Evolutionary conservation across 2,888 invertebrate species (phyloP).

Genomic region (Morpho deidamia): DNA sequence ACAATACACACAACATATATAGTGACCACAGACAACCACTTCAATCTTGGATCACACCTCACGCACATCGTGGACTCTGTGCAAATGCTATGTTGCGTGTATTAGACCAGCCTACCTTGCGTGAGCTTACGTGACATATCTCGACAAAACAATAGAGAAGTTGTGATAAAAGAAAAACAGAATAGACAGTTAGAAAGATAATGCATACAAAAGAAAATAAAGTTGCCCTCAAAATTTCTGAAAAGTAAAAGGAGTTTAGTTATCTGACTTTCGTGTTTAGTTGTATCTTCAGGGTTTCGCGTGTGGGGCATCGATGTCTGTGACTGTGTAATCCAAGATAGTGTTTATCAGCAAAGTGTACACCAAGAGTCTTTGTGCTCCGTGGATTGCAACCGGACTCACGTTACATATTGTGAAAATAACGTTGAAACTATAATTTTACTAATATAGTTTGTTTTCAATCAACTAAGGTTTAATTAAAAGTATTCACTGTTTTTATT

Average conservation of each 20-base stretch:
- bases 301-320: constrained; percentile 55
- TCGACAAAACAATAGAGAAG: constrained; percentile 29
- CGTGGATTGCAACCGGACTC: constrained; percentile 79
- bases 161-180: constrained; percentile 58
- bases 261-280: constrained; percentile 25
- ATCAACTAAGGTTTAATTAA: background rate
- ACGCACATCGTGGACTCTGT: constrained; percentile 62
- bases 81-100: constrained; percentile 66
- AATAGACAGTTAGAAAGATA: constrained; percentile 69
- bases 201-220: constrained; percentile 55
- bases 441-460: background rate
- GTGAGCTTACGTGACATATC: constrained; percentile 30
- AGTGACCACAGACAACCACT: constrained; percentile 78
- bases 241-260: constrained; percentile 21
- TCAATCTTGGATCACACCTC: constrained; percentile 77
- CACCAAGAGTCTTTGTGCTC: constrained; percentile 77
- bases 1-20: constrained; percentile 88
- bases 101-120: constrained; percentile 67
- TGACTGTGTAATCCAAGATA: constrained; percentile 78
- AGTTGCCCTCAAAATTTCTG: constrained; percentile 32
- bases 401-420: constrained; percentile 30
- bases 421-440: background rate
- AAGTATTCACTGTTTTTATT: background rate
- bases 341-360: constrained; percentile 50
- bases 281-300: constrained; percentile 23